phyloP scores from a whole-genome alignment of 1,140 invertebrate genomes.

The Tigriopus japonicus region DNA sequence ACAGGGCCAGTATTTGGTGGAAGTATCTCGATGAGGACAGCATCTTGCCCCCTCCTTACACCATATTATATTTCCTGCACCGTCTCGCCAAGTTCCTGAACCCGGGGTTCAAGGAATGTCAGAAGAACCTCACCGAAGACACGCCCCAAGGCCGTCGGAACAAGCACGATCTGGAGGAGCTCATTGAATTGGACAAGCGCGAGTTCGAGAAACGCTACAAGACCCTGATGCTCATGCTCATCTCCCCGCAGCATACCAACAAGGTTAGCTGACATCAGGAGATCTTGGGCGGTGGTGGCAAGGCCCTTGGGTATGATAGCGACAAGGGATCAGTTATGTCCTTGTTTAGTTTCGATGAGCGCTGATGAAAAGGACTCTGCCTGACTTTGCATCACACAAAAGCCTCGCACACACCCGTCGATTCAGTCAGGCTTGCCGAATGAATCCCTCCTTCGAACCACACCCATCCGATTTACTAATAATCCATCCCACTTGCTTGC shows the following conservation, averaged over 20 bases:
- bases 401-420: no score
- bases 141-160: not conserved
- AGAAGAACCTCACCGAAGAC: not conserved
- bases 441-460: no score
- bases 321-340: no score
- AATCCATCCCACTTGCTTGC: no score
- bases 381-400: no score
- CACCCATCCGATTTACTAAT: no score
- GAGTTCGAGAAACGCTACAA: constrained; percentile 8
- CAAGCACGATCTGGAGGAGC: not conserved
- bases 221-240: constrained; percentile 8
- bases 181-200: not conserved
- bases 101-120: not conserved
- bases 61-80: not conserved
- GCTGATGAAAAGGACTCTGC: no score
- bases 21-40: constrained; percentile 11
- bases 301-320: no score
- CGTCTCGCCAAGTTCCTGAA: not conserved
- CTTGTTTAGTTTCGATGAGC: no score
- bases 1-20: constrained; percentile 13
- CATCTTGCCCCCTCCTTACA: constrained; percentile 9
- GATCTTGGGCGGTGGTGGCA: no score
- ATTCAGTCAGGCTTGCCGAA: no score
- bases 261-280: not conserved
- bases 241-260: not conserved